Percentiles rank a stretch among this genome's conserved stretches.
Conservation (phyloP, 1,140 invertebrate species). For the Aphelinus atriplicis region DNA sequence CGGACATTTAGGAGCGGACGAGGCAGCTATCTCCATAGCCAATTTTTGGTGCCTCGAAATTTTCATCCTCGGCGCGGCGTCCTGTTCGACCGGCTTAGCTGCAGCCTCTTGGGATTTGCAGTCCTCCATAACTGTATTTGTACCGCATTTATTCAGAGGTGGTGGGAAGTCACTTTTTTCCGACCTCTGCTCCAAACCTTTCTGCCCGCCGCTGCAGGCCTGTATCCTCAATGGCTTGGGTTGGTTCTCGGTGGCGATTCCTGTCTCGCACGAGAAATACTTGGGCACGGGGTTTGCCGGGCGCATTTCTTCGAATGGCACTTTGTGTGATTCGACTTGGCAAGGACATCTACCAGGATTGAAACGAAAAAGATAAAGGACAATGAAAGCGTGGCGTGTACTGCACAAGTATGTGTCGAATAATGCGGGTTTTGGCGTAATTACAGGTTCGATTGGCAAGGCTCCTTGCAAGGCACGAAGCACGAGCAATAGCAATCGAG, state of each 20-base stretch:
- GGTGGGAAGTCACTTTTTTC: too few species aligned
- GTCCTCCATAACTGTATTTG: background rate
- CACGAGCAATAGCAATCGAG: conserved; percentile 20
- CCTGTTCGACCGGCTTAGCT: background rate
- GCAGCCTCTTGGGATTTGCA: background rate
- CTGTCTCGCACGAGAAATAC: conserved; percentile 29
- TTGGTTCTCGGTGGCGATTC: conserved; percentile 27
- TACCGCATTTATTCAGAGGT: too few species aligned
- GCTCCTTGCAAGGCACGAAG: background rate
- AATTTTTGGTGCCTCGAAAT: too few species aligned
- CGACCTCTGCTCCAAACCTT: background rate
- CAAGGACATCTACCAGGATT: background rate
- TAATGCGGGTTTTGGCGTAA: background rate
- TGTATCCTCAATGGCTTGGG: background rate
- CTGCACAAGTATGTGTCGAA: background rate
- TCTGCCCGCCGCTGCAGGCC: background rate
- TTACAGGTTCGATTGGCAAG: conserved; percentile 1
- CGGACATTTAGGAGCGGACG: too few species aligned
- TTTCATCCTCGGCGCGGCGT: too few species aligned
- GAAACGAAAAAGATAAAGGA: too few species aligned
- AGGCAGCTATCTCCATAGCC: too few species aligned
- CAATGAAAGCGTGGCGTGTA: too few species aligned
- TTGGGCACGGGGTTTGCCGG: conserved; percentile 4
- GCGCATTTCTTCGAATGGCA: conserved; percentile 39
- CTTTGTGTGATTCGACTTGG: background rate